Evolutionary conservation across 2,797 vertebrate genomes (phyloP).

Genomic region (Malacoctenus gilli): DNA sequence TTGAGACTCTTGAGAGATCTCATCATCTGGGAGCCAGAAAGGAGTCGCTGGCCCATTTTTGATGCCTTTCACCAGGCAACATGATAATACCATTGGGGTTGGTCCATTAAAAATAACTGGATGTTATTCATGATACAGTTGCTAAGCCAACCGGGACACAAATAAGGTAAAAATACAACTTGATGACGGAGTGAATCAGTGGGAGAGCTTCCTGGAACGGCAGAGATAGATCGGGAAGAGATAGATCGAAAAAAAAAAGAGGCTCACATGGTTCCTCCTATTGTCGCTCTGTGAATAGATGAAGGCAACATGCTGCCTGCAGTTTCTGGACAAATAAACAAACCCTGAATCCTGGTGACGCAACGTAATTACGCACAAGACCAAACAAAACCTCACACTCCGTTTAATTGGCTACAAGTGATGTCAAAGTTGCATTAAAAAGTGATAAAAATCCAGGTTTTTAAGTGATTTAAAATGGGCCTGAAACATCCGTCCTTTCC

Average conservation of each 20-base stretch:
- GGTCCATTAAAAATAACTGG: slow-evolving; percentile 70
- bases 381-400: too few species aligned
- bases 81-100: slow-evolving; percentile 56
- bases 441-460: too few species aligned
- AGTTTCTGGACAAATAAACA: neutral
- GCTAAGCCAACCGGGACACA: slow-evolving; percentile 64
- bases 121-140: slow-evolving; percentile 69
- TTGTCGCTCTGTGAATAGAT: neutral
- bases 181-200: slow-evolving; percentile 64
- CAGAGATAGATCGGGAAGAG: slow-evolving; percentile 54
- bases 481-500: too few species aligned
- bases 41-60: slow-evolving; percentile 44
- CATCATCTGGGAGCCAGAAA: slow-evolving; percentile 47
- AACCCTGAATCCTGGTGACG: too few species aligned
- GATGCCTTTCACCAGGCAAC: slow-evolving; percentile 51
- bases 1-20: slow-evolving; percentile 53
- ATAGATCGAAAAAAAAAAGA: slow-evolving; percentile 38
- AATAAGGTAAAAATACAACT: slow-evolving; percentile 68
- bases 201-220: slow-evolving; percentile 63
- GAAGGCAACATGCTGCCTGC: neutral
- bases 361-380: too few species aligned
- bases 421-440: too few species aligned
- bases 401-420: too few species aligned
- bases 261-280: neutral
- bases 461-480: too few species aligned